phyloP scores from a whole-genome alignment of 2,113 vertebrate genomes.

The Odocoileus virginianus region DNA sequence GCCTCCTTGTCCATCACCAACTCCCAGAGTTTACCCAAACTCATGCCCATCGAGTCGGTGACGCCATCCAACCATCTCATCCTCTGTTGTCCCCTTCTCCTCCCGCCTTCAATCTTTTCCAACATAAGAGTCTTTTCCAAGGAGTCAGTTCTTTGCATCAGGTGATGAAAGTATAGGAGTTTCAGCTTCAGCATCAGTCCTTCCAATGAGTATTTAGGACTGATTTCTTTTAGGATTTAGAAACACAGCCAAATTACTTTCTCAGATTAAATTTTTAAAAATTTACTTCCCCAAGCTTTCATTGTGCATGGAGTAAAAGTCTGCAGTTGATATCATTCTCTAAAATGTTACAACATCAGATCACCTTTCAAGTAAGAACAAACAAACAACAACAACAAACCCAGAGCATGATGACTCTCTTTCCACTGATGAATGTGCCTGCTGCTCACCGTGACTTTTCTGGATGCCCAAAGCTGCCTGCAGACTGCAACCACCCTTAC shows the following conservation, averaged over 20 bases:
- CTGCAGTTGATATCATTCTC: not conserved
- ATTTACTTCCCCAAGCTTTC: not conserved
- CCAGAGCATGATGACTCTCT: not conserved
- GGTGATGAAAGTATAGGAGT: not conserved
- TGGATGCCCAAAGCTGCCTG: not conserved
- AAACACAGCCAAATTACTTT: not conserved
- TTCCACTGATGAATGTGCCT: not conserved
- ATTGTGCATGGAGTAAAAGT: not conserved
- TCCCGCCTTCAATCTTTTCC: not conserved
- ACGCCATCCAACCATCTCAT: not conserved
- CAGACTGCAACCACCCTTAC: not conserved
- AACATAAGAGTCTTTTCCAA: not conserved
- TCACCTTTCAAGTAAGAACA: not conserved
- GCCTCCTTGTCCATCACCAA: rapidly evolving
- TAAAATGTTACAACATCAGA: not conserved
- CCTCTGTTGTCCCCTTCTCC: not conserved
- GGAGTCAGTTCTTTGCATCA: not conserved
- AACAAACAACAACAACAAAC: not conserved
- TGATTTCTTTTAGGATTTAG: not conserved
- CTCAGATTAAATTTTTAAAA: not conserved
- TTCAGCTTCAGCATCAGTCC: not conserved
- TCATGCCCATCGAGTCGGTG: not conserved
- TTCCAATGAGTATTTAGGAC: not conserved
- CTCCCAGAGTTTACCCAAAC: not conserved
- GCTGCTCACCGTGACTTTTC: not conserved